These are phyloP conservation scores for Pectinophora gossypiella DNA, from an alignment of 1,140 invertebrate species.

Conservation along the genomic window DNA sequence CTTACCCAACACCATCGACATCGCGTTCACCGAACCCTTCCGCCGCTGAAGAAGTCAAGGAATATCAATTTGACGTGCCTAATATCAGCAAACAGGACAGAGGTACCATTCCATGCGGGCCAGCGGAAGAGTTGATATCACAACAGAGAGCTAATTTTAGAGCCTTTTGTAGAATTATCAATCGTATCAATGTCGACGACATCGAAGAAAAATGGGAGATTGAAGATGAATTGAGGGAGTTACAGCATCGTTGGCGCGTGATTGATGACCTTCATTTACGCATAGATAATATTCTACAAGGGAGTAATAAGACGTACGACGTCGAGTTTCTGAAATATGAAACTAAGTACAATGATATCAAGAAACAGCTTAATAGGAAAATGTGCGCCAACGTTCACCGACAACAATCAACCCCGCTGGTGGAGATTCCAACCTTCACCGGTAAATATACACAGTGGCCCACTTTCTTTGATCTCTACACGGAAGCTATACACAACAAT, in stretches of 20 bases:
- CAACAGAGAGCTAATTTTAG: neutral
- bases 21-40: too few relatives aligned
- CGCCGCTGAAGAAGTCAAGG: neutral
- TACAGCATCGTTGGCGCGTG: neutral
- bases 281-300: neutral
- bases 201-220: neutral
- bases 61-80: neutral
- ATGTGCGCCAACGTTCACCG: neutral
- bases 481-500: conserved; percentile 1
- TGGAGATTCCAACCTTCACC: neutral
- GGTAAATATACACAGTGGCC: conserved; percentile 2
- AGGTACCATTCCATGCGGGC: neutral
- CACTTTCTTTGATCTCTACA: neutral
- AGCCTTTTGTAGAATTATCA: neutral
- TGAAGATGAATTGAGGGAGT: neutral
- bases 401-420: neutral
- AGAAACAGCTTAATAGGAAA: neutral
- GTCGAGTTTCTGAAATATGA: neutral
- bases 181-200: neutral
- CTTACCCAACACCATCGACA: too few relatives aligned
- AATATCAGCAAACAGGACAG: neutral
- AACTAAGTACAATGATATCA: neutral
- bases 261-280: neutral
- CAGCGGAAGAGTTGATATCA: neutral
- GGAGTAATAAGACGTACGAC: neutral